phyloP scores from a whole-genome alignment of 2,797 vertebrate genomes.

The Acanthurus tractus region DNA sequence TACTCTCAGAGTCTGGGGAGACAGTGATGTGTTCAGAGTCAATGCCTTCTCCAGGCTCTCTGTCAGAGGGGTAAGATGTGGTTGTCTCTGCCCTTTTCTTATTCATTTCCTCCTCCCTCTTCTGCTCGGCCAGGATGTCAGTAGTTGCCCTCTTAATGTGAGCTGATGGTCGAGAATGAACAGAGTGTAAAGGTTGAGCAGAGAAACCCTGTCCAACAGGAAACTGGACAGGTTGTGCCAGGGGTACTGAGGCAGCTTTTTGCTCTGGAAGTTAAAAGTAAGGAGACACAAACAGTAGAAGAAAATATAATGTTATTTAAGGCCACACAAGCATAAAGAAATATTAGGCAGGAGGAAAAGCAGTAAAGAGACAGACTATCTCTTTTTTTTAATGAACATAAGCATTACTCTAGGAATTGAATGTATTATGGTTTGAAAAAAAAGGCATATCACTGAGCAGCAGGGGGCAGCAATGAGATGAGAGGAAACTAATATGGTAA shows the following conservation, averaged over 20 bases:
- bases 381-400: background rate
- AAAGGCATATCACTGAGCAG: constrained; percentile 30
- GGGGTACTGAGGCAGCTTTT: constrained; percentile 57
- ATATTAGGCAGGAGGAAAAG: background rate
- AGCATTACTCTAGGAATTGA: background rate
- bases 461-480: constrained; percentile 61
- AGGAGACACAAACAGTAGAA: background rate
- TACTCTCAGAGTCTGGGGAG: constrained; percentile 58
- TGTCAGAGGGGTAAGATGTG: constrained; percentile 73
- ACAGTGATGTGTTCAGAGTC: constrained; percentile 82
- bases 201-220: constrained; percentile 73
- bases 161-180: constrained; percentile 43
- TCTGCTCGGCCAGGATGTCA: constrained; percentile 42
- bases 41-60: constrained; percentile 88
- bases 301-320: background rate
- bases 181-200: constrained; percentile 50
- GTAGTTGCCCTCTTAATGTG: constrained; percentile 63
- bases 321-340: background rate
- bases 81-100: constrained; percentile 33
- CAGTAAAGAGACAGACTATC: background rate
- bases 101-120: constrained; percentile 42
- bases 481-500: background rate
- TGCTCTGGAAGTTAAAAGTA: constrained; percentile 71
- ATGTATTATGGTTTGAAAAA: background rate
- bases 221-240: constrained; percentile 60